Evolutionary conservation across 2,797 vertebrate genomes (phyloP).

Genomic region (Onychomys torridus): DNA sequence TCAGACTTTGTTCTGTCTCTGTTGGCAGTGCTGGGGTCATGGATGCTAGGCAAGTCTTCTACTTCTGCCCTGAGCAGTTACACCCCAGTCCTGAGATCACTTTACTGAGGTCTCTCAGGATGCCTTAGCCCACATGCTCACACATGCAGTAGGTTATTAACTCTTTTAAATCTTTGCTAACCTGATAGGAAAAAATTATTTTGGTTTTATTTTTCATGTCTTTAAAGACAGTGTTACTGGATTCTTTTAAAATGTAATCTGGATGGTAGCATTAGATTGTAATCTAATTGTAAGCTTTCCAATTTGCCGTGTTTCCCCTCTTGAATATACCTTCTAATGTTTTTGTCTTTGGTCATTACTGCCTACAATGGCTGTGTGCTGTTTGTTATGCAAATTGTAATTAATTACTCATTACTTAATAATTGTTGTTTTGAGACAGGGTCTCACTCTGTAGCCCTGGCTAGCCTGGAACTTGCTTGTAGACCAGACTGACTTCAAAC

Average conservation of each 20-base stretch:
- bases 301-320: not conserved
- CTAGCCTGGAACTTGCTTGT: too few species aligned
- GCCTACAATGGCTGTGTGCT: not conserved
- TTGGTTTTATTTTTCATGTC: slow-evolving; percentile 20
- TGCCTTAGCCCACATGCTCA: not conserved
- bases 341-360: not conserved
- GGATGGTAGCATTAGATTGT: not conserved
- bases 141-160: not conserved
- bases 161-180: not conserved
- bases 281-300: not conserved
- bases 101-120: not conserved
- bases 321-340: not conserved
- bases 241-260: not conserved
- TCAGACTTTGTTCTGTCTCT: not conserved
- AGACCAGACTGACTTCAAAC: too few species aligned
- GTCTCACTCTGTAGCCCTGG: too few species aligned
- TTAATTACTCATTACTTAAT: not conserved
- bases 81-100: not conserved
- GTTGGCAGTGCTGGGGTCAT: not conserved
- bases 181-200: not conserved
- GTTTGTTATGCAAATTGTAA: not conserved
- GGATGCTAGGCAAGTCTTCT: not conserved
- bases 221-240: not conserved
- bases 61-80: not conserved
- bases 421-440: not conserved